phyloP scores from a whole-genome alignment of 2,113 vertebrate genomes.

The Alces alces region DNA sequence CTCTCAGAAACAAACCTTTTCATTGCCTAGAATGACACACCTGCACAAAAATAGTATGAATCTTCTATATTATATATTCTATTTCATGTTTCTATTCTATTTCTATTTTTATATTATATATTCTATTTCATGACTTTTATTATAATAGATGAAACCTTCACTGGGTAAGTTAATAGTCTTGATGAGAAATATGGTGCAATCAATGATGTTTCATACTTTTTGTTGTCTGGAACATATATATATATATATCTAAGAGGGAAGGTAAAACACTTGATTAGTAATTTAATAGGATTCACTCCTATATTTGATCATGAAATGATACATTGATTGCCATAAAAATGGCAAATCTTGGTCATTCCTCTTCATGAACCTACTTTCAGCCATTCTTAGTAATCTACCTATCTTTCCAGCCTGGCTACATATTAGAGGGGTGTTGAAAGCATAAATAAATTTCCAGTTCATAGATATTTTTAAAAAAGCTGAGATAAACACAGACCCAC shows the following conservation, averaged over 20 bases:
- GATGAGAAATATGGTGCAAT: background rate
- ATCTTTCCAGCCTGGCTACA: background rate
- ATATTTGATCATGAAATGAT: background rate
- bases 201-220: background rate
- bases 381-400: background rate
- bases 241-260: background rate
- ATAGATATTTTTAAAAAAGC: slow-evolving; percentile 26
- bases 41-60: background rate
- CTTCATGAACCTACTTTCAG: background rate
- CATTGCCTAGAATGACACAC: background rate
- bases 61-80: background rate
- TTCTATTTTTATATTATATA: background rate
- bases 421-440: slow-evolving; percentile 6
- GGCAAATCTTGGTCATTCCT: background rate
- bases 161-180: background rate
- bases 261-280: background rate
- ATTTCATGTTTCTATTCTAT: background rate
- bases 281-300: background rate
- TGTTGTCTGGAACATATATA: background rate
- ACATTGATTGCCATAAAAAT: background rate
- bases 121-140: background rate
- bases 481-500: slow-evolving; percentile 24
- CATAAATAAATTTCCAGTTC: background rate
- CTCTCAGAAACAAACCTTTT: background rate
- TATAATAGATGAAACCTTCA: background rate